Evolutionary conservation across 2,797 vertebrate genomes (phyloP).

Genomic region (Bothrops alternatus): DNA sequence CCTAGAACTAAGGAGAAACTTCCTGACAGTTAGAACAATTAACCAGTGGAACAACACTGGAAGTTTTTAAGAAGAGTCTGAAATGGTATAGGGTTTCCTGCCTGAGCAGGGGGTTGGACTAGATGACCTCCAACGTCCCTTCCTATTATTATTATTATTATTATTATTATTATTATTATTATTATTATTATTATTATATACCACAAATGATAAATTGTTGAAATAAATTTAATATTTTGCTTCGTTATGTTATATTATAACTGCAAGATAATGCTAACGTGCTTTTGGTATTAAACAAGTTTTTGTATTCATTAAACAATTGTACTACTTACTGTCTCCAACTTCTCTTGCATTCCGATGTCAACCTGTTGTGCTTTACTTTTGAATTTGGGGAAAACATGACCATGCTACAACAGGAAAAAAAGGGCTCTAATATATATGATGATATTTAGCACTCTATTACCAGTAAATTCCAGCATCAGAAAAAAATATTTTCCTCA

Average conservation of each 20-base stretch:
- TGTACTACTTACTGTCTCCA: slow-evolving; percentile 67
- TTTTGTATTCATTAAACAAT: not conserved
- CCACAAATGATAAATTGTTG: not conserved
- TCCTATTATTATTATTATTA: too few species aligned
- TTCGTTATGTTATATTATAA: not conserved
- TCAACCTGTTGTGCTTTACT: slow-evolving; percentile 60
- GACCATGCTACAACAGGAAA: slow-evolving; percentile 66
- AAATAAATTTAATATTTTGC: not conserved
- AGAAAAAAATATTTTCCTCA: not conserved
- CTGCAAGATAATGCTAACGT: not conserved
- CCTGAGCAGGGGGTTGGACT: too few species aligned
- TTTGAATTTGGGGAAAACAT: slow-evolving; percentile 84
- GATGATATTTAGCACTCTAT: not conserved
- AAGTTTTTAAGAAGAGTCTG: too few species aligned
- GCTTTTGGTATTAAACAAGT: not conserved
- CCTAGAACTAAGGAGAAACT: too few species aligned
- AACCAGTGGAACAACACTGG: too few species aligned
- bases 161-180: too few species aligned
- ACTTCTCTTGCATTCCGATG: slow-evolving; percentile 53
- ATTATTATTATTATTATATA: not conserved
- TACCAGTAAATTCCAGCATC: not conserved
- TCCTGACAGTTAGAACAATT: too few species aligned
- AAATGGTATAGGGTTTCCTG: too few species aligned
- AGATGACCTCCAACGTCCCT: too few species aligned
- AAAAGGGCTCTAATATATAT: not conserved